phyloP scores from a whole-genome alignment of 2,888 invertebrate genomes.

The Rapana venosa region DNA sequence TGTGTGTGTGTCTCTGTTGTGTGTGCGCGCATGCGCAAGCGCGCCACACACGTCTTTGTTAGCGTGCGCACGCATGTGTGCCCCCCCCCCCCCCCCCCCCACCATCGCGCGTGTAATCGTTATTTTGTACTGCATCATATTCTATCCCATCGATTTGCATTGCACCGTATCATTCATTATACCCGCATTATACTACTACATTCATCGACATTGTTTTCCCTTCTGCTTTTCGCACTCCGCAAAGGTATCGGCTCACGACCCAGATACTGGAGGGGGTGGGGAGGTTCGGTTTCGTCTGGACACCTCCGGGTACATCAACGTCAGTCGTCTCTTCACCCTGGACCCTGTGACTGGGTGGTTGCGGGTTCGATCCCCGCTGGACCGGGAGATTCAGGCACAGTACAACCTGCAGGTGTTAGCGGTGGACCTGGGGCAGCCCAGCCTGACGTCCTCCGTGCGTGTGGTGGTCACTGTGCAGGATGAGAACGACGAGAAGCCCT shows the following conservation, averaged over 20 bases:
- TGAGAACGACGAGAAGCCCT: constrained; percentile 95
- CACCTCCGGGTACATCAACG: constrained; percentile 74
- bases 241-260: constrained; percentile 85
- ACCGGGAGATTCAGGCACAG: constrained; percentile 90
- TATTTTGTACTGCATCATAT: no score
- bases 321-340: constrained; percentile 90
- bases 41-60: no score
- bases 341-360: constrained; percentile 90
- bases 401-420: constrained; percentile 90
- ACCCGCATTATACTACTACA: no score
- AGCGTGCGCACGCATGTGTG: no score
- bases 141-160: no score
- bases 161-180: no score
- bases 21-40: not conserved
- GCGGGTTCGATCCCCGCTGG: constrained; percentile 89
- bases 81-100: not conserved
- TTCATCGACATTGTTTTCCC: no score
- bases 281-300: constrained; percentile 80
- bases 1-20: not conserved
- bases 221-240: not conserved
- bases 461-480: constrained; percentile 91
- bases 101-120: no score
- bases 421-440: constrained; percentile 84
- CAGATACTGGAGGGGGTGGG: constrained; percentile 66
- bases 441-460: constrained; percentile 86